phyloP scores from a whole-genome alignment of 2,797 vertebrate genomes.

The Lacerta viridis region DNA sequence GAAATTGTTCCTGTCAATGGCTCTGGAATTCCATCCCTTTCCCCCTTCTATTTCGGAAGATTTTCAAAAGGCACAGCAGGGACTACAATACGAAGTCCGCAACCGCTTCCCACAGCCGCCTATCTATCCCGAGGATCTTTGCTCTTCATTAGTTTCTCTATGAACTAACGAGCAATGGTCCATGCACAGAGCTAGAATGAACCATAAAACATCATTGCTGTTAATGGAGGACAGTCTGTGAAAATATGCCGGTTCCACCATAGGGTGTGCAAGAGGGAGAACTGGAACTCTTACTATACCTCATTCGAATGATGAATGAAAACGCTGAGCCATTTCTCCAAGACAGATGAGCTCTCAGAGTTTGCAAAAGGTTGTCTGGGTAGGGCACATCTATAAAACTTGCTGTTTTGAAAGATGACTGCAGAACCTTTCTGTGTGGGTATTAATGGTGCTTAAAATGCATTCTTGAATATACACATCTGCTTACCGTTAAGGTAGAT shows the following conservation, averaged over 20 bases:
- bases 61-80: conserved; percentile 22
- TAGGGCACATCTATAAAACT: conserved; percentile 57
- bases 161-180: conserved; percentile 55
- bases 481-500: conserved; percentile 66
- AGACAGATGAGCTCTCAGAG: conserved; percentile 67
- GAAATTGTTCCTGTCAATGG: not conserved
- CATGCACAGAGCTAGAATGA: conserved; percentile 65
- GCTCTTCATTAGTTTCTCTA: conserved; percentile 66
- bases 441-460: conserved; percentile 77
- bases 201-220: conserved; percentile 67
- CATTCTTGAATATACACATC: conserved; percentile 70
- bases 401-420: conserved; percentile 73
- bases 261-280: not conserved
- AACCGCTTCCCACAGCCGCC: not conserved
- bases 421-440: conserved; percentile 53
- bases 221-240: conserved; percentile 71
- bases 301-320: conserved; percentile 77
- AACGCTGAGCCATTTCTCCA: conserved; percentile 64
- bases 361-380: conserved; percentile 58
- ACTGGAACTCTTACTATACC: conserved; percentile 55
- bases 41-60: conserved; percentile 4
- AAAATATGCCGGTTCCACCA: conserved; percentile 55
- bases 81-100: conserved; percentile 18
- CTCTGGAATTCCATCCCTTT: not conserved
- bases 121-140: conserved; percentile 45